Evolutionary conservation across 1,140 invertebrate species (phyloP).

Genomic region (Drosophila nannoptera): DNA sequence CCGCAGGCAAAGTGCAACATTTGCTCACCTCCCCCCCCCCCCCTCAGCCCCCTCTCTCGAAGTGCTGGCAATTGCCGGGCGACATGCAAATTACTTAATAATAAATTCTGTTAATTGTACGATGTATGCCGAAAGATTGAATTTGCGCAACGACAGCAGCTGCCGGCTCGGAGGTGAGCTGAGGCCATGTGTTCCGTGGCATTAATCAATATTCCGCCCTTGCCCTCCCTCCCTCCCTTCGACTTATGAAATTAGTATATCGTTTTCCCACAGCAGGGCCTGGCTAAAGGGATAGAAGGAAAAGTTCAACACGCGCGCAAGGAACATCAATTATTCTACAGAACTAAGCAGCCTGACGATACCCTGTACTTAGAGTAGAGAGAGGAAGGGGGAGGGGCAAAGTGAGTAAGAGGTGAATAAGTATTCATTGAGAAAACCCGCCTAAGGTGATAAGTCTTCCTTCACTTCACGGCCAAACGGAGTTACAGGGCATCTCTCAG

Average conservation of each 20-base stretch:
- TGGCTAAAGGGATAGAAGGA: slow-evolving; percentile 19
- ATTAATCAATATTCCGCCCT: too few species aligned
- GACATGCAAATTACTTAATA: slow-evolving; percentile 60
- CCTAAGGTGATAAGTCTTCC: not conserved
- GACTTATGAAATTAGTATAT: slow-evolving; percentile 13
- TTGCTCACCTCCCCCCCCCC: slow-evolving; percentile 1
- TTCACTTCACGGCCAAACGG: not conserved
- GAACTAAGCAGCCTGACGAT: slow-evolving; percentile 28
- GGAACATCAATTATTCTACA: slow-evolving; percentile 50
- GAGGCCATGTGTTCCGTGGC: too few species aligned
- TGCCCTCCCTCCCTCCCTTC: too few species aligned
- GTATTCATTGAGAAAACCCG: slow-evolving; percentile 10
- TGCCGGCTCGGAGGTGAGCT: not conserved
- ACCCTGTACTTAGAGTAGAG: not conserved
- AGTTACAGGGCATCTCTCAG: not conserved
- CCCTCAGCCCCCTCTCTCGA: not conserved
- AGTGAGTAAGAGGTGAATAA: not conserved
- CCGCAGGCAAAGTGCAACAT: slow-evolving; percentile 40
- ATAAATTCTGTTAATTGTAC: slow-evolving; percentile 49
- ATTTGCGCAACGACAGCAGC: slow-evolving; percentile 1
- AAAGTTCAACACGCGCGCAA: slow-evolving; percentile 45
- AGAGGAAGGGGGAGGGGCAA: not conserved
- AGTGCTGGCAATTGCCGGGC: slow-evolving; percentile 29
- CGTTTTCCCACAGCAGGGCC: slow-evolving; percentile 9
- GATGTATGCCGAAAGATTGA: slow-evolving; percentile 13